phyloP scores from a whole-genome alignment of 1,140 invertebrate species.

The Lucilia sericata region DNA sequence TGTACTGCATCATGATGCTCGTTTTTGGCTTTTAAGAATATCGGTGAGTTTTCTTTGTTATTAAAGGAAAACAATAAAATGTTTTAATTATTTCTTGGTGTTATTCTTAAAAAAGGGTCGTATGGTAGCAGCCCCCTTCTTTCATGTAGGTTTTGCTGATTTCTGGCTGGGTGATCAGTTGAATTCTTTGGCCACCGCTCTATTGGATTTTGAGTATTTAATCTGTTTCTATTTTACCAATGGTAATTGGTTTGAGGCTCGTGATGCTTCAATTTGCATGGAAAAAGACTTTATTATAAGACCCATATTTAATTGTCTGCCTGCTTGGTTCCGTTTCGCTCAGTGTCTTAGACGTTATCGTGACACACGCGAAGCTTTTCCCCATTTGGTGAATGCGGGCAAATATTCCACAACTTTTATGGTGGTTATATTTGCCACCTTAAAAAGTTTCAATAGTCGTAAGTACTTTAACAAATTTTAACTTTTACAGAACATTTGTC shows the following conservation, averaged over 20 bases:
- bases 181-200: slow-evolving; percentile 90
- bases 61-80: background rate
- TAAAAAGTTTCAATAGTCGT: slow-evolving; percentile 78
- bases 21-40: slow-evolving; percentile 85
- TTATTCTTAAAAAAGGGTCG: slow-evolving; percentile 74
- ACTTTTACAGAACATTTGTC: background rate
- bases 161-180: slow-evolving; percentile 99
- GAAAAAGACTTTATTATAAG: slow-evolving; percentile 76
- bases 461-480: slow-evolving; percentile 51
- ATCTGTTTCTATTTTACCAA: slow-evolving; percentile 85
- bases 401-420: slow-evolving; percentile 99
- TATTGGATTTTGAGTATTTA: slow-evolving; percentile 95
- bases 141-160: slow-evolving; percentile 97
- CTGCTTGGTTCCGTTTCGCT: slow-evolving; percentile 97
- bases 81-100: slow-evolving; percentile 46
- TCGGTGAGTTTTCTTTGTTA: slow-evolving; percentile 72
- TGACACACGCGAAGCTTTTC: slow-evolving; percentile 90
- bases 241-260: slow-evolving; percentile 76
- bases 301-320: slow-evolving; percentile 88
- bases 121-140: slow-evolving; percentile 92
- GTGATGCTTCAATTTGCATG: slow-evolving; percentile 73
- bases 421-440: slow-evolving; percentile 87
- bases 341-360: slow-evolving; percentile 96
- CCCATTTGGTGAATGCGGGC: slow-evolving; percentile 96
- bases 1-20: slow-evolving; percentile 92